A percentile compares a stretch with the other conserved stretches of the same genome.
Evolutionary conservation across 2,113 vertebrate species (phyloP).

Genomic region (Cacatua alba): DNA sequence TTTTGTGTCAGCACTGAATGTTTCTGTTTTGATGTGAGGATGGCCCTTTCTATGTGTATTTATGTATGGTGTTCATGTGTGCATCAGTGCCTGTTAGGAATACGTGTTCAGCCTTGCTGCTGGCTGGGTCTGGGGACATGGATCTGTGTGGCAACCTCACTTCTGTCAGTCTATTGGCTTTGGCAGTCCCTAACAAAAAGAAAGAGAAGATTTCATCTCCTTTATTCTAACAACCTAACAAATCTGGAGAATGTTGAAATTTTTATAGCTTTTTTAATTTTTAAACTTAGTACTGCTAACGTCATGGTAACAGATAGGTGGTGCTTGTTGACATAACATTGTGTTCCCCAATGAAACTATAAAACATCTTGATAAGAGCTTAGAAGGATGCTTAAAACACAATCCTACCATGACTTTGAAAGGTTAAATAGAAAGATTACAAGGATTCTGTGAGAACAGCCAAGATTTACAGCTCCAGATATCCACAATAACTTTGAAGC

Average conservation of each 20-base stretch:
- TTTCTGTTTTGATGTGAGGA: background rate
- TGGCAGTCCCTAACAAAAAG: background rate
- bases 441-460: background rate
- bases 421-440: background rate
- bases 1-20: background rate
- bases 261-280: background rate
- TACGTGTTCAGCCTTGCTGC: background rate
- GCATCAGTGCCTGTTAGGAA: background rate
- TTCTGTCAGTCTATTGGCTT: background rate
- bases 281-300: background rate
- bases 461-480: background rate
- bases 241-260: background rate
- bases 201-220: background rate
- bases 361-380: background rate
- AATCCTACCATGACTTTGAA: background rate
- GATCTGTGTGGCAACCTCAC: background rate
- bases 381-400: background rate
- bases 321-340: background rate
- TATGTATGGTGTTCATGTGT: background rate
- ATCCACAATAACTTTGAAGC: background rate
- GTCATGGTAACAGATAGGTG: background rate
- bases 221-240: background rate
- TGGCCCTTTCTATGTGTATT: fast-evolving
- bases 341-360: background rate
- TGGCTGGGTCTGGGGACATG: background rate